These are phyloP conservation scores for Danio choprae DNA, from an alignment of 2,797 vertebrate species.

Conservation along the genomic window DNA sequence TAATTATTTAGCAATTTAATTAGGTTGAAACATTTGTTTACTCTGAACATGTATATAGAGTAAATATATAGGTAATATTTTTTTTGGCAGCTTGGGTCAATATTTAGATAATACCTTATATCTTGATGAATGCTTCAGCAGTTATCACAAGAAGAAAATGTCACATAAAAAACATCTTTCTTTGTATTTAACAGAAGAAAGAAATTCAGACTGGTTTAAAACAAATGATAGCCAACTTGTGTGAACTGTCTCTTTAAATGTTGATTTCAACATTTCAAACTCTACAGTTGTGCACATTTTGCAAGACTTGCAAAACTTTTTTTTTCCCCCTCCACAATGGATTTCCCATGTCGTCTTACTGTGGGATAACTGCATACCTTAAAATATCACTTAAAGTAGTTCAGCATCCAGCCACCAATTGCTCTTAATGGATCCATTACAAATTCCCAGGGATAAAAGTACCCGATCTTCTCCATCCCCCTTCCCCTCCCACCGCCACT, in stretches of 20 bases:
- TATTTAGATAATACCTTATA: too few relatives aligned
- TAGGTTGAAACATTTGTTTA: too few relatives aligned
- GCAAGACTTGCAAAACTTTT: conserved; percentile 5
- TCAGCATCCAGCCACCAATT: neutral
- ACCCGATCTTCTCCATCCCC: neutral
- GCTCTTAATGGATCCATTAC: conserved; percentile 51
- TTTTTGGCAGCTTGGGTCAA: too few relatives aligned
- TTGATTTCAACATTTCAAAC: neutral
- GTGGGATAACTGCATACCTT: conserved; percentile 20
- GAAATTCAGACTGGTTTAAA: too few relatives aligned
- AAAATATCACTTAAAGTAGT: conserved; percentile 31
- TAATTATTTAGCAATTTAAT: too few relatives aligned
- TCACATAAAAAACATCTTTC: too few relatives aligned
- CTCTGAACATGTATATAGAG: too few relatives aligned
- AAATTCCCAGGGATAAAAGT: conserved; percentile 43
- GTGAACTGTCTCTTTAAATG: neutral
- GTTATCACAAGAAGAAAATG: too few relatives aligned
- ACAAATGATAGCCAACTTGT: too few relatives aligned
- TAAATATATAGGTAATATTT: too few relatives aligned
- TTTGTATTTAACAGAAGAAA: too few relatives aligned
- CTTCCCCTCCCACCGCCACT: neutral
- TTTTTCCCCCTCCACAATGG: neutral
- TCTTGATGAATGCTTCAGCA: too few relatives aligned
- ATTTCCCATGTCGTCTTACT: neutral
- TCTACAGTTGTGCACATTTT: neutral